Base-by-base conservation (phyloP, 2,113 vertebrate genomes). In the Bambusicola thoracicus region DNA sequence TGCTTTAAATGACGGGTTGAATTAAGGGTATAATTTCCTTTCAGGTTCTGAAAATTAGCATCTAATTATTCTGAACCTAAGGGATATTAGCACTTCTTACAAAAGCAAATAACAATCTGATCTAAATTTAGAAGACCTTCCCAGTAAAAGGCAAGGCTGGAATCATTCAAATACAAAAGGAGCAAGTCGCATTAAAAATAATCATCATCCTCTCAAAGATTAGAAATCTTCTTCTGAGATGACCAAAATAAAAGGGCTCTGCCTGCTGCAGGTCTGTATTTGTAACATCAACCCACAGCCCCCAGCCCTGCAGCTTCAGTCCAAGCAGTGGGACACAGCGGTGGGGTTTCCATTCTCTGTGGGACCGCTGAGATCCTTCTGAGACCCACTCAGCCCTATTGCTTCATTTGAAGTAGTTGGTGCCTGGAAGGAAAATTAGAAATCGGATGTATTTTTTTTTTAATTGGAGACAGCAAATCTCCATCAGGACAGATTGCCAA, bases 21-120 rank as follows among this genome's bases (percentile, higher is more conserved):
- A 93, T 88, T 81, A 83, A 73, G 53, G 70, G 44, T 53, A 36
- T 82, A 51, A 87, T 94, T 93, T 80, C 88, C 92, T 90, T 80
- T 87, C 82, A 85, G 20, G 79, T 67, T 91, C 87, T 72, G 70
- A 73, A 93, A 92, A 95, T 93, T 85, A 94, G 77, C 63, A 73
- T 85, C 85, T 93, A 80, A 90, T 94, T 94, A 93, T 88, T 48
- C 76, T 85, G 49, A 83, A 92, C 86, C 76, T 83, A 21, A 85
- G 80, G 72, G 72, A 68, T 88, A 61, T 81, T 58, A 88, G 66
- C 67, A 85, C 43, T 63, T 56, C 66, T 75, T 61, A 21, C 25
- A 81, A 90, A 92, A 90, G 55, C 5, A 2, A 80, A 29, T 41
- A 76, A 48, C 15, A 5, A 13, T 24, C 61, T 29, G 8, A 86